Evolutionary conservation across 1,140 invertebrate genomes (phyloP), one percentile per base, ranked within the genome.

Genomic region (Drosophila hydei): DNA sequence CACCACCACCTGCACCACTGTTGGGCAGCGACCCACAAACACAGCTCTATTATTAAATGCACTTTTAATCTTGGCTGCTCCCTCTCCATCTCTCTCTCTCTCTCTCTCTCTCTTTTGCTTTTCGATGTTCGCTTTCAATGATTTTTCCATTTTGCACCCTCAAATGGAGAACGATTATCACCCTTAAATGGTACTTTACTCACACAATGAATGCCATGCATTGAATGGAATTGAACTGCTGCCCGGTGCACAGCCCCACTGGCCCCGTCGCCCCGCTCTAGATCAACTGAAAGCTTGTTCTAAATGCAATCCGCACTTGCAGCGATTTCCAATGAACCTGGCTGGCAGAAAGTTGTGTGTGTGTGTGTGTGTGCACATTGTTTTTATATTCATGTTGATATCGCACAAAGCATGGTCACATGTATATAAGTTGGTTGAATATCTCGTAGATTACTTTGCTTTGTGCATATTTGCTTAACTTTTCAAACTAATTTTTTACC

Each of bases 131-230:
- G 65, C 77, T 76, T 87, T 87, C 78, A 87, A 89, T 81, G 81
- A 85, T 81, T 85, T 90, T 90, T 79, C 68, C 83, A 81, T 90
- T 90, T 88, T 89, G 83, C 83, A 84, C 88, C 88, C 88, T 88
- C 77, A 77, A 90, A 90, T 76, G 76, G 78, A 89, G 80, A 90
- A 72, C 89, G 84, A 90, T 90, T 90, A 90, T 90, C 89, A 90
- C 89, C 89, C 89, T 90, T 90, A 90, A 90, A 90, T 90, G 89
- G 89, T 90, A 90, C 89, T 90, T 90, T 89, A 89, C 84, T 79
- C 78, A 89, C 84, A 89, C 79, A 88, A 88, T 83, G 83, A 88
- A 88, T 88, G 78, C 62, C 79, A 65, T 77, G 75, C 75, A 88
- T 88, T 89, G 84, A 76, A 83, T 88, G 74, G 78, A 71, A 88